phyloP scores from a whole-genome alignment of 2,113 vertebrate genomes.

The Festucalex cinctus region DNA sequence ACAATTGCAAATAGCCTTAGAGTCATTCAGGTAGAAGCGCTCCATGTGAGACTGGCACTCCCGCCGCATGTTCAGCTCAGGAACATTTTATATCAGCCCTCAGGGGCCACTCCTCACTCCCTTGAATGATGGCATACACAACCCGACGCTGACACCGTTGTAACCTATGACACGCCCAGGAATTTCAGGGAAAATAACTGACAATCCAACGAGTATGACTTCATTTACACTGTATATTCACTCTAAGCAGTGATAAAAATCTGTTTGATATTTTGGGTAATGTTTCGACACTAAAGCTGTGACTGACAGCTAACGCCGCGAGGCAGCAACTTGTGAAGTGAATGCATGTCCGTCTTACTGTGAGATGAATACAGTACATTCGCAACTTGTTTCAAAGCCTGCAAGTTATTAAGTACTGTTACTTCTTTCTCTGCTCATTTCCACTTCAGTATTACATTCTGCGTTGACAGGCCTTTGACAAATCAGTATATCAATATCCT shows the following conservation, averaged over 20 bases:
- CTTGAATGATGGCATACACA: slow-evolving; percentile 34
- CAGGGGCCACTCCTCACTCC: slow-evolving; percentile 32
- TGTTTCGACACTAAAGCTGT: slow-evolving; percentile 29
- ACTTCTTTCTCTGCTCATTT: not conserved
- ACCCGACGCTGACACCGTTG: slow-evolving; percentile 33
- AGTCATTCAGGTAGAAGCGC: slow-evolving; percentile 7
- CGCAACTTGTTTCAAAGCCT: slow-evolving; percentile 42
- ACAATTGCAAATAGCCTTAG: slow-evolving; percentile 2
- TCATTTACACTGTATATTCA: slow-evolving; percentile 9
- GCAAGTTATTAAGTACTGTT: slow-evolving; percentile 23
- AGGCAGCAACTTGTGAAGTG: slow-evolving; percentile 22
- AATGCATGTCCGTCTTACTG: slow-evolving; percentile 19
- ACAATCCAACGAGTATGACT: slow-evolving; percentile 13
- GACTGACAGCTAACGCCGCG: slow-evolving; percentile 35
- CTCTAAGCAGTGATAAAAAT: slow-evolving; percentile 18
- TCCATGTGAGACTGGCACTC: slow-evolving; percentile 55
- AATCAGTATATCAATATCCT: not conserved
- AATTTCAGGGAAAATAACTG: slow-evolving; percentile 21
- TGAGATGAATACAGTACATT: slow-evolving; percentile 36
- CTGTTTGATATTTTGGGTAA: slow-evolving; percentile 42
- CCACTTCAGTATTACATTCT: slow-evolving; percentile 7
- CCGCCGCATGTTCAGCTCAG: slow-evolving; percentile 33
- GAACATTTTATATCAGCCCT: slow-evolving; percentile 35
- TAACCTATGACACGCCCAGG: slow-evolving; percentile 47
- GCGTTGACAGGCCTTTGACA: not conserved